Evolutionary conservation across 2,888 invertebrate species (phyloP), one percentile per base, ranked within the genome.

Genomic region (Heliothis peltigera): DNA sequence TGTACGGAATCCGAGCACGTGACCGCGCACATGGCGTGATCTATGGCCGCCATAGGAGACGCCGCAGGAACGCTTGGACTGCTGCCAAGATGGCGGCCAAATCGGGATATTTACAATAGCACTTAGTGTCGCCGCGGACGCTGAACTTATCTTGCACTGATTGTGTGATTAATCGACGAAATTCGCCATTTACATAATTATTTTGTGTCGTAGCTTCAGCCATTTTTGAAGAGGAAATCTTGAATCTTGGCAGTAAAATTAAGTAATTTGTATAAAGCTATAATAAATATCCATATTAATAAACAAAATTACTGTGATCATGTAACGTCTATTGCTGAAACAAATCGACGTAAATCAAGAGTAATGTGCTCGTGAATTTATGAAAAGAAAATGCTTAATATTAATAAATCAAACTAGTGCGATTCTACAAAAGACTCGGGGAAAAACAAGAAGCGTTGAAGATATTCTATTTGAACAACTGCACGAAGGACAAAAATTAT

Each of bases 81-180:
- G 4, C 0, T 72, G 91, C 93, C 93, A 93, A 82, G 22, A 65
- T 72, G 75, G 70, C 84, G 68, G 86, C 86, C 88, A 86, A 88
- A 89, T 86, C 84, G 86, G 89, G 88, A 90, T 87, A 87, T 90
- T 89, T 89, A 88, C 89, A 85, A 83, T 81, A 72, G 82, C 64
- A 71, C 68, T 77, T 80, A 70, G 53, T 77, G 79, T 80, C 79
- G 60, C 68, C 46, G 70, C 78, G 84, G 83, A 77, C 83, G 84
- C 77, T 86, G 86, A 85, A 86, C 86, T 82, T 84, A 81, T 64
- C 53, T 46, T 35, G 19, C 46, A 48, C 17, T 28, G 44, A 53
- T 56, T 59, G 43, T 47, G 28, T 62, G 52, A 72, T 70, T 63
- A 53, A 70, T 79, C 28, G 10, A 35, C 39, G 51, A 46, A 64